Evolutionary conservation across 2,888 invertebrate species (phyloP), one percentile per base, ranked within the genome.

Genomic region (Lochmaea capreae): DNA sequence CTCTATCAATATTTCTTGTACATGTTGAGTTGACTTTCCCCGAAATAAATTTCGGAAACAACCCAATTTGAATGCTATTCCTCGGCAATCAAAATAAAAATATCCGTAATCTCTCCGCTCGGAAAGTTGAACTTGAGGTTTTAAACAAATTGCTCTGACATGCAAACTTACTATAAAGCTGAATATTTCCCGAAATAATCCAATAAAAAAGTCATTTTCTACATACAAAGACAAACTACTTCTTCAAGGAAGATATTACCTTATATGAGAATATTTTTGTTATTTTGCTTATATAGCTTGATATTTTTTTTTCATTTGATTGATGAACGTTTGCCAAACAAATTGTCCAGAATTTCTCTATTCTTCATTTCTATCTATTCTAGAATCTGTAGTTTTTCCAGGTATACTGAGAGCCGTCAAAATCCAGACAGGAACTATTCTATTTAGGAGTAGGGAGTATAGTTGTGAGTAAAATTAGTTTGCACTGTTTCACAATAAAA

Each of bases 171-270:
- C 76, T 79, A 75, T 77, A 77, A 78, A 78, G 74, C 71, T 77
- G 71, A 81, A 81, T 77, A 78, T 79, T 79, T 78, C 73, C 75
- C 74, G 72, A 76, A 80, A 80, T 80, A 80, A 79, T 79, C 76
- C 70, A 81, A 79, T 79, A 79, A 78, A 79, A 79, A 80, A 79
- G 74, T 77, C 74, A 80, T 80, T 81, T 75, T 66, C 74, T 73
- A 69, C 77, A 73, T 76, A 78, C 76, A 78, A 75, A 79, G 78
- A 77, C 78, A 76, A 79, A 76, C 75, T 76, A 72, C 74, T 75
- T 71, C 67, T 71, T 72, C 33, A 22, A 33, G 74, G 70, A 63
- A 72, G 49, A 71, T 72, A 69, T 76, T 76, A 63, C 71, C 62
- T 4, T 14, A 71, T 42, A 33, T 54, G 39, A n/a, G 42, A 59